These are phyloP conservation scores for Glossophaga mutica DNA, from an alignment of 2,797 vertebrate species.

Conservation along the genomic window DNA sequence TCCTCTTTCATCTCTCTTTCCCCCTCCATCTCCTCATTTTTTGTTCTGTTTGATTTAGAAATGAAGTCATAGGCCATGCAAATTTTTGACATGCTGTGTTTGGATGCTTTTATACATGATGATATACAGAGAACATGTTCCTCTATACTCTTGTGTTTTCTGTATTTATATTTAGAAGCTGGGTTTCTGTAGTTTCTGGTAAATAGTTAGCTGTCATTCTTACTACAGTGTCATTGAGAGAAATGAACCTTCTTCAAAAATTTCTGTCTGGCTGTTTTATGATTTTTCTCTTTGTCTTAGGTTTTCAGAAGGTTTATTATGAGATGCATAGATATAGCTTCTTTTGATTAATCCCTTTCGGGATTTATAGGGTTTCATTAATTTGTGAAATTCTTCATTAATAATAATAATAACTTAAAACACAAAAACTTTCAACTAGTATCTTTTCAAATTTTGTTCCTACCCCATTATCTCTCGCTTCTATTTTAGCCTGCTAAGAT, in stretches of 20 bases:
- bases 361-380: neutral
- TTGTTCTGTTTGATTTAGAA: neutral
- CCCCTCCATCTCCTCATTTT: neutral
- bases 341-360: neutral
- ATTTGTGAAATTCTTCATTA: neutral
- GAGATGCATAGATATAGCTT: neutral
- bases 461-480: neutral
- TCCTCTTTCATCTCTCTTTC: neutral
- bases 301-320: neutral
- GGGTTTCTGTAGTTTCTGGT: neutral
- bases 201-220: neutral
- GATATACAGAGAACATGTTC: neutral
- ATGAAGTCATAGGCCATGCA: neutral
- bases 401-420: neutral
- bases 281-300: neutral
- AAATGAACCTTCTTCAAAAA: neutral
- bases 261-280: neutral
- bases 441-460: neutral
- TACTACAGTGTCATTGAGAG: neutral
- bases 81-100: neutral
- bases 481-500: neutral
- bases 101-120: neutral
- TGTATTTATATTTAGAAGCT: neutral
- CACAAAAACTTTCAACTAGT: neutral
- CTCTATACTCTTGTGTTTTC: neutral